Evolutionary conservation across 2,888 invertebrate species (phyloP), one percentile per base, ranked within the genome.

Genomic region (Chironomus tentans): DNA sequence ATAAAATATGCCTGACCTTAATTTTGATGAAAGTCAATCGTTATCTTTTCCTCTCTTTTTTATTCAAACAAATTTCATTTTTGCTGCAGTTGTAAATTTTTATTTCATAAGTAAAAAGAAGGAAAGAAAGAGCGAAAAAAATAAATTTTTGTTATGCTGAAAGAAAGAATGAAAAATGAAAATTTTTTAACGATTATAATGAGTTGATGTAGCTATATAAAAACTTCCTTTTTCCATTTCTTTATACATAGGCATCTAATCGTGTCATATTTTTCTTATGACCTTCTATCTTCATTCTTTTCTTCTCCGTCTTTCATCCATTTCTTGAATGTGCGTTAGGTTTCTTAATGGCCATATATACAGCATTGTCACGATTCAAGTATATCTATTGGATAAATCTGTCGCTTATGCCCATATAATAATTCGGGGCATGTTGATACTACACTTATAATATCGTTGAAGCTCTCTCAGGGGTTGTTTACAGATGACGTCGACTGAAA

Each of bases 221-320:
- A 61, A 24, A 56, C 48, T 47, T 70, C 28, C 70, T 68, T 24
- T 24, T 68, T 12, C 62, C 62, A 21, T 24, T 6, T n/a, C 48
- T 71, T 61, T 72, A 56, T 56, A 56, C 15, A 56, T 56, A 38
- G 38, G 38, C 38, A 15, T 56, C 56, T 62, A 72, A 72, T 72
- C 72, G 72, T 56, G 56, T 56, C 72, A 72, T n/a, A 72, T 72
- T 61, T 72, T 72, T 72, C 72, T 72, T 62, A 72, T 72, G 72
- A 72, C 72, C 72, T 72, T 56, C 15, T 18, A 18, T 56, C n/a
- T 50, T 50, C 18, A 18, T 15, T 56, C 56, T 56, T 56, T 56
- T 15, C 38, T 38, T 10, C 38, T 38, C 38, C 38, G 38, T 1
- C 10, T 38, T 38, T 38, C 38, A 38, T 38, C 38, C 38, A 38